These are phyloP conservation scores for Nudaria mundana DNA, from an alignment of 2,888 invertebrate genomes.

Conservation along the genomic window DNA sequence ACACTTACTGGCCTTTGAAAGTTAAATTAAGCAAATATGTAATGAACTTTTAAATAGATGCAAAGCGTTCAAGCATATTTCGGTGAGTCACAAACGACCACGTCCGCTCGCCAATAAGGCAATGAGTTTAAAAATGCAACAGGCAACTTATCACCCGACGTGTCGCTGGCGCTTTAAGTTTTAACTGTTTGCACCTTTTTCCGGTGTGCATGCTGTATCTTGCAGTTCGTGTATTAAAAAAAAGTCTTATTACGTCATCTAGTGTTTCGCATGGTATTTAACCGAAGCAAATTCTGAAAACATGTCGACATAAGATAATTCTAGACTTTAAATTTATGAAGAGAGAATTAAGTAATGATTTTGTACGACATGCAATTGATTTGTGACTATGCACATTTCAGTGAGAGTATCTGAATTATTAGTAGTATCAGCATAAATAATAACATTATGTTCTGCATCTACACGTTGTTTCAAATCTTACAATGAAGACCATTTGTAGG, in stretches of 20 bases:
- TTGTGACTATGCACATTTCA: too few relatives aligned
- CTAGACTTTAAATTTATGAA: neutral
- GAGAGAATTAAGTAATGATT: too few relatives aligned
- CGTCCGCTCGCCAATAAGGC: constrained; percentile 47
- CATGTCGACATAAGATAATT: neutral
- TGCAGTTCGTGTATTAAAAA: neutral
- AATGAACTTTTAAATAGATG: too few relatives aligned
- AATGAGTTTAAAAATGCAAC: constrained; percentile 45
- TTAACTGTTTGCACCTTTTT: constrained; percentile 62
- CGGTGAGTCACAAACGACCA: constrained; percentile 43
- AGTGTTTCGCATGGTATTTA: constrained; percentile 5
- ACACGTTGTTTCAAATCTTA: too few relatives aligned
- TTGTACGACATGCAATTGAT: too few relatives aligned
- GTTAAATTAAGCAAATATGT: constrained; percentile 6
- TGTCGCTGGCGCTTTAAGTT: constrained; percentile 53
- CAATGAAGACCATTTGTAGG: too few relatives aligned
- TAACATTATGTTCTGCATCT: too few relatives aligned
- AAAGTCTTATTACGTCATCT: neutral
- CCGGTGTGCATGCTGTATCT: constrained; percentile 48
- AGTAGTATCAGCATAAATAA: too few relatives aligned
- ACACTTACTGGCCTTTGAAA: neutral
- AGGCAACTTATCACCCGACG: constrained; percentile 24
- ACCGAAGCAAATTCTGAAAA: neutral
- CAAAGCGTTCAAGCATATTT: constrained; percentile 15
- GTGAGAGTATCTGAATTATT: too few relatives aligned